Percentiles rank a stretch among this genome's conserved stretches.
phyloP scores from a whole-genome alignment of 2,888 invertebrate species.

The Orchestes rusci region DNA sequence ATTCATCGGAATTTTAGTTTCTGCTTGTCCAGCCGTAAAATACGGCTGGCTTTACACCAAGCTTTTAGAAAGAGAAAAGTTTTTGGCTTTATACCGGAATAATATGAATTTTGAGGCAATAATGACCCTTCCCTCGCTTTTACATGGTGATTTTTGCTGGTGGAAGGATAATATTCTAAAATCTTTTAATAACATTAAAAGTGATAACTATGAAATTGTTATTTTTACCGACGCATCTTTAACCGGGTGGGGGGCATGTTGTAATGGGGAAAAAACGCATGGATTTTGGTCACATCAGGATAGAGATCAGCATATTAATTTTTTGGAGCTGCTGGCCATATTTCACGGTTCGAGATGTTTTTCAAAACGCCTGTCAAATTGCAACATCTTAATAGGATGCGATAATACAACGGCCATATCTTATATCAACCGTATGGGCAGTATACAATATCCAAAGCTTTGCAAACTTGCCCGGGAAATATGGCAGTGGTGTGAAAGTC shows the following conservation, averaged over 20 bases:
- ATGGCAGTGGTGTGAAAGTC: conserved; percentile 22
- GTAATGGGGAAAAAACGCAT: conserved; percentile 4
- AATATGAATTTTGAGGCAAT: no score
- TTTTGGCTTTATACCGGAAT: no score
- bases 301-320: conserved; percentile 5
- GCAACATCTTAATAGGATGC: conserved; percentile 9
- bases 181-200: no score
- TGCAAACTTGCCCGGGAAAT: conserved; percentile 12
- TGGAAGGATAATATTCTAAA: no score
- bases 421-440: conserved; percentile 13
- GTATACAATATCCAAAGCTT: conserved; percentile 10
- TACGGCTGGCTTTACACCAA: conserved; percentile 4
- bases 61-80: conserved; percentile 2
- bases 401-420: conserved; percentile 14
- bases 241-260: no score
- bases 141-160: no score
- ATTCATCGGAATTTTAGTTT: no score
- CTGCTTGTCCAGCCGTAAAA: no score
- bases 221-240: no score
- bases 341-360: conserved; percentile 10
- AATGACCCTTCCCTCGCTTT: no score
- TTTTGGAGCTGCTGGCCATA: conserved; percentile 6
- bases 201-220: no score
- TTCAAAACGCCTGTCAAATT: conserved; percentile 5
- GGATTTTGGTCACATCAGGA: conserved; percentile 7